Conservation (phyloP, 1,140 invertebrate genomes). For the Drosophila pallidifrons region DNA sequence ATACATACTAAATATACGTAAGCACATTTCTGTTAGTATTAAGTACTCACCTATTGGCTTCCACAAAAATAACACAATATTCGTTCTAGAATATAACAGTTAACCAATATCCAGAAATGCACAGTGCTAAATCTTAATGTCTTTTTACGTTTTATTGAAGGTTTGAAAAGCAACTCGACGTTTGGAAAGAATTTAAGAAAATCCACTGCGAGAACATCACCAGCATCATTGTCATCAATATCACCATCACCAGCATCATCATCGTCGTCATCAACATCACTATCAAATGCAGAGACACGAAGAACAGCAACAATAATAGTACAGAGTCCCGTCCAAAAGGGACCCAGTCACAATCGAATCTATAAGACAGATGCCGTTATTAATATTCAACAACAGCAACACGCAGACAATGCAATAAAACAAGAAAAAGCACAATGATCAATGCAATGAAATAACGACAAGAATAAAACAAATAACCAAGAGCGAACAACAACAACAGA, state of each 20-base stretch:
- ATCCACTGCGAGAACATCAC: constrained; percentile 60
- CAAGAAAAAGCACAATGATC: constrained; percentile 79
- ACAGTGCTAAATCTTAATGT: not conserved
- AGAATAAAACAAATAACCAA: constrained; percentile 64
- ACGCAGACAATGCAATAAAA: constrained; percentile 45
- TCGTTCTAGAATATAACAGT: not conserved
- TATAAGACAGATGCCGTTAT: constrained; percentile 73
- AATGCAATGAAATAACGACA: constrained; percentile 38
- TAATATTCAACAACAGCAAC: constrained; percentile 64
- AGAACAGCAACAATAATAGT: constrained; percentile 33
- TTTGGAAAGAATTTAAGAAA: constrained; percentile 81
- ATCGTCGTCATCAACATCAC: constrained; percentile 50
- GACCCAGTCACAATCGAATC: constrained; percentile 71
- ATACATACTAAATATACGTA: not conserved
- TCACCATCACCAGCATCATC: constrained; percentile 37
- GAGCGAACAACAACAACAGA: constrained; percentile 71
- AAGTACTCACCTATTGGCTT: constrained; percentile 4
- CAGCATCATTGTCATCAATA: constrained; percentile 67
- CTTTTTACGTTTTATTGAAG: constrained; percentile 45
- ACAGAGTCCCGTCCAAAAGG: constrained; percentile 52
- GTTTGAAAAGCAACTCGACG: constrained; percentile 74
- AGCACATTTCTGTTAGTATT: too few species aligned
- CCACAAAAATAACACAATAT: constrained; percentile 18
- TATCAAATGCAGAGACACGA: constrained; percentile 32
- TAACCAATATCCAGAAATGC: not conserved